Percentiles rank a stretch among this genome's conserved stretches.
phyloP scores from a whole-genome alignment of 2,888 invertebrate genomes.

The Physocephala rufipes region DNA sequence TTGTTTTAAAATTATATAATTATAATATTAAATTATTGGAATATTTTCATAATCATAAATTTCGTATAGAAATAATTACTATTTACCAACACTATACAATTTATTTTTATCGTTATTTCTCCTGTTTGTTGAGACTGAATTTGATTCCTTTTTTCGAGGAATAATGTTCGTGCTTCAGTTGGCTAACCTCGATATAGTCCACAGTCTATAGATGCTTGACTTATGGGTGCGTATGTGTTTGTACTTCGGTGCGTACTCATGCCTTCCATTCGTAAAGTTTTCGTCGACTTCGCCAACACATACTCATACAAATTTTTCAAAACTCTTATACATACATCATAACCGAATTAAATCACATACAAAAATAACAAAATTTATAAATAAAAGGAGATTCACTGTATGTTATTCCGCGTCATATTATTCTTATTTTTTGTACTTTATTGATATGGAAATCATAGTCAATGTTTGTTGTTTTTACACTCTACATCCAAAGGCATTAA shows the following conservation, averaged over 20 bases:
- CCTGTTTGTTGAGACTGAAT: not conserved
- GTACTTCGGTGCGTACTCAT: not conserved
- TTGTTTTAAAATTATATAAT: no score
- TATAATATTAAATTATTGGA: not conserved
- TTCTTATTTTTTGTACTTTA: not conserved
- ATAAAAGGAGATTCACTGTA: constrained; percentile 24
- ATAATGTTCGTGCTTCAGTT: not conserved
- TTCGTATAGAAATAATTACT: not conserved
- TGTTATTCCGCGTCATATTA: not conserved
- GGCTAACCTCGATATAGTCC: not conserved
- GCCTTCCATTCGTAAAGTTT: constrained; percentile 13
- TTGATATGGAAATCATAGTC: not conserved
- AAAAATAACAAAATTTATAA: constrained; percentile 25
- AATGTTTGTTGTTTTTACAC: no score
- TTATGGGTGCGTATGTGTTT: not conserved
- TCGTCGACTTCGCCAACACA: not conserved
- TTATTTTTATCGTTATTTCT: constrained; percentile 16
- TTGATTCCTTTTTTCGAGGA: constrained; percentile 29
- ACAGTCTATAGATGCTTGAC: not conserved
- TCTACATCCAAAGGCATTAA: no score
- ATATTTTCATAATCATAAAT: not conserved
- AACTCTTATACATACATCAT: not conserved
- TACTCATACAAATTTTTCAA: not conserved
- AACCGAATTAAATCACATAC: constrained; percentile 3
- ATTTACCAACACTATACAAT: constrained; percentile 28